Conservation (phyloP, 2,797 vertebrate species). For the Trematomus bernacchii region DNA sequence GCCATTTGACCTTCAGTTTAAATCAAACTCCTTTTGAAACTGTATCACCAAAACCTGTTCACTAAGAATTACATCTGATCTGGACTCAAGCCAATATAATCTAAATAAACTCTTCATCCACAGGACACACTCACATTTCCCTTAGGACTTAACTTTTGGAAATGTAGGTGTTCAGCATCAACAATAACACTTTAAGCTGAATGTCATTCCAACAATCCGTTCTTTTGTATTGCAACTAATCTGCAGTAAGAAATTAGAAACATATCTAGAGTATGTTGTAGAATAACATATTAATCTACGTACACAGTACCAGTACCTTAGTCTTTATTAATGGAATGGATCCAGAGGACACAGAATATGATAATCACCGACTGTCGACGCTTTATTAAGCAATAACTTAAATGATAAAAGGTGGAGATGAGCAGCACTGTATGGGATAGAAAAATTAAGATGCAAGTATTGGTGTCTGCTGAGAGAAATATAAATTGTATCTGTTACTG, state of each 20-base stretch:
- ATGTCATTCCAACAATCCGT: slow-evolving; percentile 61
- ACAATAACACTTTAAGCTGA: slow-evolving; percentile 43
- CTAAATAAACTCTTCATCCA: slow-evolving; percentile 20
- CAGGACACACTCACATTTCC: slow-evolving; percentile 46
- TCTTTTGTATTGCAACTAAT: slow-evolving; percentile 62
- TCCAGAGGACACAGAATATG: slow-evolving; percentile 35
- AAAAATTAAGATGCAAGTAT: slow-evolving; percentile 5
- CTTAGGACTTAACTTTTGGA: slow-evolving; percentile 68
- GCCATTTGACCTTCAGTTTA: background rate
- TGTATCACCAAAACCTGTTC: background rate
- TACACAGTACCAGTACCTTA: slow-evolving; percentile 59
- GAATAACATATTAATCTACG: slow-evolving; percentile 68
- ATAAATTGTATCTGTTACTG: slow-evolving; percentile 17
- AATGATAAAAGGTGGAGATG: slow-evolving; percentile 25
- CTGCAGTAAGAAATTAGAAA: slow-evolving; percentile 52
- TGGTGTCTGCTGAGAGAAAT: slow-evolving; percentile 29
- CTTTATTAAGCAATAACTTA: slow-evolving; percentile 73
- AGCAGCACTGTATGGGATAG: slow-evolving; percentile 1
- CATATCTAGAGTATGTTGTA: slow-evolving; percentile 52
- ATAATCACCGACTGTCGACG: slow-evolving; percentile 49
- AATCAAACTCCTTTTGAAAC: slow-evolving; percentile 11
- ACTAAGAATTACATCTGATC: slow-evolving; percentile 10
- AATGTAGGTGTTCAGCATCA: slow-evolving; percentile 40
- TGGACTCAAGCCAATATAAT: slow-evolving; percentile 7
- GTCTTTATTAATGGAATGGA: slow-evolving; percentile 52